Conservation (phyloP, 2,888 invertebrate genomes). For the Brachycybe producta region DNA sequence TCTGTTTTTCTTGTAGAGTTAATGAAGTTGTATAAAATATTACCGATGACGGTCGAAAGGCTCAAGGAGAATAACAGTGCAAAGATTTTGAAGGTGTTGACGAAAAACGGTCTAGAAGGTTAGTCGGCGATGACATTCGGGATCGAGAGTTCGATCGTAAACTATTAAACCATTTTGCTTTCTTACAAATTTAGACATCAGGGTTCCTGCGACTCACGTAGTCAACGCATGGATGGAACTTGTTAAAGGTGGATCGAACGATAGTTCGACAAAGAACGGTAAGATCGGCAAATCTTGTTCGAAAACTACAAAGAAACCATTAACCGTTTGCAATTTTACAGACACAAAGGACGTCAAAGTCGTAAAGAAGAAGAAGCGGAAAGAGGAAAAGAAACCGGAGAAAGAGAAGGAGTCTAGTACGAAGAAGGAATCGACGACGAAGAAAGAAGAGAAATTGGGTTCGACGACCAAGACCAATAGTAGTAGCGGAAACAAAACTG, state of each 20-base stretch:
- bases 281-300: not conserved
- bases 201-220: conserved; percentile 60
- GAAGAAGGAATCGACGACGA: conserved; percentile 20
- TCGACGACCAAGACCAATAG: conserved; percentile 11
- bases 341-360: conserved; percentile 13
- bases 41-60: conserved; percentile 81
- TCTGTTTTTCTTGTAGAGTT: conserved; percentile 78
- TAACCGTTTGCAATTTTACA: not conserved
- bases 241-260: conserved; percentile 49
- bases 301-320: not conserved
- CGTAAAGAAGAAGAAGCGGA: conserved; percentile 18
- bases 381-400: conserved; percentile 19
- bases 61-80: conserved; percentile 84
- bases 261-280: conserved; percentile 13
- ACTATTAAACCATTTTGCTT: conserved; percentile 4
- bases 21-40: conserved; percentile 63
- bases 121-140: conserved; percentile 35
- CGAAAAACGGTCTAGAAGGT: conserved; percentile 65
- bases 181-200: conserved; percentile 49
- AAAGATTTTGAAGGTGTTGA: conserved; percentile 74
- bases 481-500: conserved; percentile 21
- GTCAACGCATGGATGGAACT: conserved; percentile 84
- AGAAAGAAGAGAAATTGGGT: conserved; percentile 18
- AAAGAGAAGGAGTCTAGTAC: conserved; percentile 21
- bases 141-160: not conserved